A percentile compares a stretch with the other conserved stretches of the same genome.
These are phyloP conservation scores for Poecilia wingei DNA, from an alignment of 2,797 vertebrate species.

Conservation along the genomic window DNA sequence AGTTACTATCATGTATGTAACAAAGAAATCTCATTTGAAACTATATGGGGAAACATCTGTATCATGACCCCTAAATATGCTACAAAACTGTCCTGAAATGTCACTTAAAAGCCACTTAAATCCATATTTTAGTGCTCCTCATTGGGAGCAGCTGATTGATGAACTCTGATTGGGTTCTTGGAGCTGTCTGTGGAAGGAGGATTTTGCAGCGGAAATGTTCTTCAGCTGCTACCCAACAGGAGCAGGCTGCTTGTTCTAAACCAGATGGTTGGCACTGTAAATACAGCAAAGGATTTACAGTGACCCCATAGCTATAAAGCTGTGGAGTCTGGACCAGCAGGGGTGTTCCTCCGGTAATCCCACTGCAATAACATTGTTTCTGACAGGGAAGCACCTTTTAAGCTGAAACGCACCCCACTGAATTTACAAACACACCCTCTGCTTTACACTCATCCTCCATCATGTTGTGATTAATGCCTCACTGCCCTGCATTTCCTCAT, in stretches of 20 bases:
- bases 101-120: neutral
- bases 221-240: constrained; percentile 54
- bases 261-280: constrained; percentile 61
- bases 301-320: constrained; percentile 23
- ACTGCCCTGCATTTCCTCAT: constrained; percentile 10
- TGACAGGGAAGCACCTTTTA: neutral
- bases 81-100: neutral
- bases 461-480: neutral
- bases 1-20: no score
- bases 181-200: neutral
- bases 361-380: neutral
- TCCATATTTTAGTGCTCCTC: neutral
- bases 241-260: constrained; percentile 49
- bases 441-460: neutral
- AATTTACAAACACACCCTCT: constrained; percentile 20
- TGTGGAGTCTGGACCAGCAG: constrained; percentile 38
- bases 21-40: neutral
- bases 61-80: neutral
- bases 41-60: neutral
- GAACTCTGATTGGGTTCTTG: neutral
- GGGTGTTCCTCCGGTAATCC: constrained; percentile 15
- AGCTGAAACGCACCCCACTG: neutral
- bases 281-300: constrained; percentile 26
- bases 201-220: constrained; percentile 34
- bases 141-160: constrained; percentile 10